Evolutionary conservation across 2,113 vertebrate genomes (phyloP), one percentile per base, ranked within the genome.

Genomic region (Anoplopoma fimbria): DNA sequence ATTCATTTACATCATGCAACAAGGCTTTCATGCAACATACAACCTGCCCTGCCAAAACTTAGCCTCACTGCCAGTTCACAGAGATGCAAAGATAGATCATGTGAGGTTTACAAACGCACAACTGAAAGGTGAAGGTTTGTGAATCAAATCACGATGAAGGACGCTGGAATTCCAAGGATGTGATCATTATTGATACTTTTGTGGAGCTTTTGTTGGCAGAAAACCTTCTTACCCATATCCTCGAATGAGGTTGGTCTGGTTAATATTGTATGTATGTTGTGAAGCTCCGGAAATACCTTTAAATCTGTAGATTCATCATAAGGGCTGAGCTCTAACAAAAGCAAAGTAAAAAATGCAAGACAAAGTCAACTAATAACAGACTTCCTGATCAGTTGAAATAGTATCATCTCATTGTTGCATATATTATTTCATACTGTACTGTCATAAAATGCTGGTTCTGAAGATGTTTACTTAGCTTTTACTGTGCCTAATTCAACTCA

Each of bases 231-330:
- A 72, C 69, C 34, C 61, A 38, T 4, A 82, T 64, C 53, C 42
- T 68, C 17, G 58, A 81, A 86, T 47, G 40, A 80, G 83, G 63
- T 72, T 81, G 61, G 38, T 13, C 19, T 74, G 61, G 67, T 57
- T 73, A 27, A 49, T 36, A 47, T 9, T 61, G 40, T 77, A 73
- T 63, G 53, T 77, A 49, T 36, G 65, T n/a, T 73, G 67, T 45
- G 81, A 58, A 79, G 38, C 77, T 82, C 38, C 51, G 71, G 14
- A 34, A 67, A 63, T 79, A 73, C 77, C 69, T 80, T 81, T 21
- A 42, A 29, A 85, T 77, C 57, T 63, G 38, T 23, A 17, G 25
- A 79, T 55, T 63, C 47, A 71, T 73, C 63, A 36, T 21, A 58
- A 29, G 9, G 27, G 36, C 45, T 67, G 36, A 75, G 40, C 31